Evolutionary conservation across 2,888 invertebrate genomes (phyloP).

Genomic region (Orthosia gracilis): DNA sequence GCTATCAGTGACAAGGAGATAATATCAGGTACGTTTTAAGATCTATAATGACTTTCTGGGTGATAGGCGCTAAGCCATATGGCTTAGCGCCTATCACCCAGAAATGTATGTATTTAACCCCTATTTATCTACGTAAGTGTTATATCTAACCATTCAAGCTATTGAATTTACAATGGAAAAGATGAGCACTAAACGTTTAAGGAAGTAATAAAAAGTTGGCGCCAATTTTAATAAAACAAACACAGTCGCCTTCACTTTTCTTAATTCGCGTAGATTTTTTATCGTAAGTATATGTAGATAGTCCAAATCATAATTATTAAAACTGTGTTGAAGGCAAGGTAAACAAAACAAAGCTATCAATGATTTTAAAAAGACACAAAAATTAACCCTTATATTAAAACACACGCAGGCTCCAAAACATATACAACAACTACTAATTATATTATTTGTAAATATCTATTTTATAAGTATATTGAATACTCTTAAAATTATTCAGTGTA

Average conservation of each 20-base stretch:
- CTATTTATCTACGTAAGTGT: background rate
- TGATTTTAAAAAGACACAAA: background rate
- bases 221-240: background rate
- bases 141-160: background rate
- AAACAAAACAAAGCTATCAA: no score
- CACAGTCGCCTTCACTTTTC: background rate
- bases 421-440: no score
- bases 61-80: constrained; percentile 5
- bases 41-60: background rate
- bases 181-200: background rate
- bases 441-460: background rate
- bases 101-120: background rate
- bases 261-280: background rate
- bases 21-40: background rate
- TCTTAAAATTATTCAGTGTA: background rate
- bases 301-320: no score
- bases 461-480: background rate
- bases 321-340: no score
- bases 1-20: background rate
- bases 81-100: no score
- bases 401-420: no score
- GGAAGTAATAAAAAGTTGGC: background rate
- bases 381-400: background rate
- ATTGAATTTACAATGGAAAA: background rate
- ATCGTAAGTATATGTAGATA: no score